Percentiles rank a stretch among this genome's conserved stretches.
These are phyloP conservation scores for Drosophila affinis DNA, from an alignment of 2,888 invertebrate species.

Conservation along the genomic window DNA sequence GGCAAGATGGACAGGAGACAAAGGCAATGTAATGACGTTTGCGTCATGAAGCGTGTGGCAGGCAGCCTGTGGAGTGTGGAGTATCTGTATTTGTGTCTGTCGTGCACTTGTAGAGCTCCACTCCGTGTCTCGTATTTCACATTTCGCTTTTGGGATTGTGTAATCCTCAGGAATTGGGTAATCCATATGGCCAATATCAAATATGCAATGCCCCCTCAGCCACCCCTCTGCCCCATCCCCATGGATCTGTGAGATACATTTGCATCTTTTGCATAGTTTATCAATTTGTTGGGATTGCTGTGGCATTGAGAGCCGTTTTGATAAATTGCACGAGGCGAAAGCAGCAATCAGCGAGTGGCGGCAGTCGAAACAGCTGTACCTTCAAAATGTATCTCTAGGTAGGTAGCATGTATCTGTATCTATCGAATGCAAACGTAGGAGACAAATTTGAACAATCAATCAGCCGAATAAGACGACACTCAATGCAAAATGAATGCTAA, in stretches of 20 bases:
- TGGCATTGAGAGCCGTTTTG: slow-evolving; percentile 46
- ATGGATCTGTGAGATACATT: slow-evolving; percentile 30
- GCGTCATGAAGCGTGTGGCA: slow-evolving; percentile 56
- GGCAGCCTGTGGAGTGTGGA: slow-evolving; percentile 44
- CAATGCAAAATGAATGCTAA: slow-evolving; percentile 26
- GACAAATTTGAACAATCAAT: slow-evolving; percentile 35
- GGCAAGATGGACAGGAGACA: slow-evolving; percentile 34
- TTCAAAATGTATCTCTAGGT: neutral
- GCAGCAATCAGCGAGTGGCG: slow-evolving; percentile 15
- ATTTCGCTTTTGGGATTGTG: slow-evolving; percentile 71
- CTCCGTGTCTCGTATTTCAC: slow-evolving; percentile 50
- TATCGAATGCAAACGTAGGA: neutral
- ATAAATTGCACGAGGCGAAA: slow-evolving; percentile 50
- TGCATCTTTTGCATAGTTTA: slow-evolving; percentile 62
- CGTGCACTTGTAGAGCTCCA: slow-evolving; percentile 48
- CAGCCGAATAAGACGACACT: slow-evolving; percentile 31
- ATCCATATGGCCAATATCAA: slow-evolving; percentile 59
- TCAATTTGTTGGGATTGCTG: slow-evolving; percentile 50
- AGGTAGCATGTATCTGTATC: neutral
- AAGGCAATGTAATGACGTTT: slow-evolving; percentile 61
- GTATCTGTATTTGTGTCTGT: slow-evolving; percentile 26
- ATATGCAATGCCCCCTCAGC: slow-evolving; percentile 12
- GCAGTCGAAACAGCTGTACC: slow-evolving; percentile 24
- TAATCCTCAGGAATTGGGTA: slow-evolving; percentile 58
- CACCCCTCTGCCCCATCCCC: no score